Conservation (phyloP, 2,113 vertebrate genomes). For the Bufo gargarizans region DNA sequence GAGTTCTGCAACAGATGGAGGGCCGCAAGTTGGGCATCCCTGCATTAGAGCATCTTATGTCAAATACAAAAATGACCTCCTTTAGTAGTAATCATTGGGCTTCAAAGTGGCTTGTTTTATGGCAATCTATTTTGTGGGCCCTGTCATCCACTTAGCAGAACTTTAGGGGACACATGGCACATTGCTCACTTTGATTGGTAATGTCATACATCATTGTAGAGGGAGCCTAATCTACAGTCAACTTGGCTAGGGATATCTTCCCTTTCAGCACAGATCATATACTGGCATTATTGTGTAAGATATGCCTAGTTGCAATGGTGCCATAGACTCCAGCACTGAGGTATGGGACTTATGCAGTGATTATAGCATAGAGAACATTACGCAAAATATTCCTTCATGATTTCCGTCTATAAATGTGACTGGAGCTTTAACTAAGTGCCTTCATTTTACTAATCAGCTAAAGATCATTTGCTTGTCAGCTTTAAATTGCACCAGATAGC, state of each 20-base stretch:
- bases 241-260: too few species aligned
- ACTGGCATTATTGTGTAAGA: too few species aligned
- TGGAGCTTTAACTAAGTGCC: background rate
- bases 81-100: background rate
- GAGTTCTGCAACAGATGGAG: too few species aligned
- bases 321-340: background rate
- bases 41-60: background rate
- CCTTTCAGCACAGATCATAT: too few species aligned
- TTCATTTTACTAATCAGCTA: constrained; percentile 48
- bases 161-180: background rate
- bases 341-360: background rate
- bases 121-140: background rate
- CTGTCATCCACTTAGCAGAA: background rate
- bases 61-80: background rate
- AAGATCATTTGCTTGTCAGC: constrained; percentile 46
- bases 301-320: background rate
- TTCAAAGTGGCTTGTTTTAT: background rate
- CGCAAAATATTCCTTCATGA: constrained; percentile 23
- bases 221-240: too few species aligned
- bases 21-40: too few species aligned
- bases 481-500: constrained; percentile 40
- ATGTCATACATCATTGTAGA: background rate
- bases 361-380: background rate
- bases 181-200: background rate
- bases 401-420: background rate